phyloP scores from a whole-genome alignment of 2,888 invertebrate genomes.

The Caradrina clavipalpis region DNA sequence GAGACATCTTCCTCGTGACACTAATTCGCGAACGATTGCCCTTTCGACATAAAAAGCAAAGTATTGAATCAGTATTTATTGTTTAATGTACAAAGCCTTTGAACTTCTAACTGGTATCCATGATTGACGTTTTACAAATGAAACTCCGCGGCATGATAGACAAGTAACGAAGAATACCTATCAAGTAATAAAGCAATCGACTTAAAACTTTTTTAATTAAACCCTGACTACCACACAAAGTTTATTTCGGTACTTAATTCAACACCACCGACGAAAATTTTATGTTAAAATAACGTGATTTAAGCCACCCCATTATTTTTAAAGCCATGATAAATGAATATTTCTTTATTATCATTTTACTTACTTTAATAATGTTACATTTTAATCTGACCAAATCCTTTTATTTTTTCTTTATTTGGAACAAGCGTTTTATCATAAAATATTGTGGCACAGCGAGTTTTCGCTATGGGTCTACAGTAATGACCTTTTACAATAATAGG shows the following conservation, averaged over 20 bases:
- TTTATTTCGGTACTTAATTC: constrained; percentile 58
- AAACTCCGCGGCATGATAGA: constrained; percentile 44
- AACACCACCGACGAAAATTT: constrained; percentile 41
- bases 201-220: constrained; percentile 65
- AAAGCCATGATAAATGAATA: constrained; percentile 30
- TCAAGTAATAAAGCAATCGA: constrained; percentile 58
- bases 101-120: constrained; percentile 17
- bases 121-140: constrained; percentile 44
- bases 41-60: constrained; percentile 35
- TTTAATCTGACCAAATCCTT: constrained; percentile 8
- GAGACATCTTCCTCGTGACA: constrained; percentile 38
- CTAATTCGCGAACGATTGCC: constrained; percentile 48
- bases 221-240: constrained; percentile 49
- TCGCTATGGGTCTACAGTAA: neutral
- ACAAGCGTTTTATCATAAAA: neutral
- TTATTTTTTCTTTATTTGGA: neutral
- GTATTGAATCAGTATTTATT: constrained; percentile 27
- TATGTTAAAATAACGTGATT: constrained; percentile 46
- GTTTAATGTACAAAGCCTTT: constrained; percentile 27
- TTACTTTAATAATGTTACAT: constrained; percentile 15
- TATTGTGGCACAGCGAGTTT: neutral
- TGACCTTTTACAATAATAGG: too few relatives aligned
- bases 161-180: constrained; percentile 53
- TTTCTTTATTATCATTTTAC: constrained; percentile 11
- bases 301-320: constrained; percentile 37